Evolutionary conservation across 2,888 invertebrate genomes (phyloP), one percentile per base, ranked within the genome.

Genomic region (Sminthurinus aureus): DNA sequence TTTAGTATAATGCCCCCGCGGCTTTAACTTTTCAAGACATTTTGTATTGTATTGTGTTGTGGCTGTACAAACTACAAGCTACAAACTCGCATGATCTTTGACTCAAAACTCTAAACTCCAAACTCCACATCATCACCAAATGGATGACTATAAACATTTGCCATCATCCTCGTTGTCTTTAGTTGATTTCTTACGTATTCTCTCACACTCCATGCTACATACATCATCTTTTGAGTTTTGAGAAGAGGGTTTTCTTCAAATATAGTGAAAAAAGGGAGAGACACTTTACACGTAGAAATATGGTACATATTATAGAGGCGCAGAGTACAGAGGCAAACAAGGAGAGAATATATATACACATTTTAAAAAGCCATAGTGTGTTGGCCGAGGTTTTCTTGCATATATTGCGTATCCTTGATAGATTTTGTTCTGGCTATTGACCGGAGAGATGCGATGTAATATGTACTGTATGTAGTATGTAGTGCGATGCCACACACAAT

Each of bases 391-490:
- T 79, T 79, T 51, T n/a, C 80, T 50, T 20, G 76, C 13, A 24
- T 15, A 24, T 71, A 71, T 58, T 73, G 52, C 51, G 69, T 81
- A 81, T 80, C 80, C 80, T 69, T 81, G 80, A 67, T 81, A 73
- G 80, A 81, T 81, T 71, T 24, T 58, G 80, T 73, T 73, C 58
- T 81, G 80, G 13, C 73, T 71, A 81, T 81, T 81, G 80, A 81
- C 80, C 80, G 80, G 73, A 71, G 80, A 71, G 80, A 71, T 58
- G 76, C 58, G 22, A 76, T 13, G 76, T 58, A 38, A 20, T 76
- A 50, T n/a, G 52, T 71, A n/a, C n/a, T n/a, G n/a, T n/a, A n/a
- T n/a, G n/a, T n/a, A n/a, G n/a, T n/a, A 38, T 6, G 6, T 38
- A 38, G 38, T 38, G 6, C 38, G 38, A 38, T 38, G 38, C 38